Percentiles rank a stretch among this genome's conserved stretches.
These are phyloP conservation scores for Miniopterus natalensis DNA, from an alignment of 2,113 vertebrate genomes.

Conservation along the genomic window DNA sequence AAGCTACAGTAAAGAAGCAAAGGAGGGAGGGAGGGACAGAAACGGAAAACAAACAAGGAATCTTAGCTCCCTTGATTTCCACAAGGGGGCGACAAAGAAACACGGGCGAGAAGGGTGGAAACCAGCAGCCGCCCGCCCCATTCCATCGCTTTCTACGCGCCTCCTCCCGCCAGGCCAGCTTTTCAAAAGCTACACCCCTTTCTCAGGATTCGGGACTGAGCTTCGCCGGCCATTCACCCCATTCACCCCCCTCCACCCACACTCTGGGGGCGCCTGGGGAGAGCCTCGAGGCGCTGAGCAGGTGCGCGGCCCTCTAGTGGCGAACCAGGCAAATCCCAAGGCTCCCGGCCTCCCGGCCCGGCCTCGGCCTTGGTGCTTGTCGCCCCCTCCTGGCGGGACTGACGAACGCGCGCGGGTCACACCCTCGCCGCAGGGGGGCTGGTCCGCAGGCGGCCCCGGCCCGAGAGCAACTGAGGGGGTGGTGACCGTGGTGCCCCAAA, in stretches of 20 bases:
- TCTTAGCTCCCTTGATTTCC: neutral
- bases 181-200: neutral
- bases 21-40: neutral
- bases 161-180: neutral
- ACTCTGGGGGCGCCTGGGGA: neutral
- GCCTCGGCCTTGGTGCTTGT: neutral
- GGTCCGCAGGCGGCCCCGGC: fast-evolving
- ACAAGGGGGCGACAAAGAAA: constrained; percentile 15
- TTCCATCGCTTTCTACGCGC: neutral
- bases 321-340: fast-evolving
- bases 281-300: neutral
- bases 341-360: fast-evolving
- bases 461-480: fast-evolving
- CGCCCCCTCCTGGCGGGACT: neutral
- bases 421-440: fast-evolving
- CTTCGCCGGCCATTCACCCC: too few species aligned
- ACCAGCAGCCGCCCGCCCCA: neutral
- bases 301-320: fast-evolving
- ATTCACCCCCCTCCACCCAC: too few species aligned
- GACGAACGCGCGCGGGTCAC: neutral
- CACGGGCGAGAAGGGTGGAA: neutral
- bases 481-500: neutral
- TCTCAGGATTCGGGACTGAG: neutral
- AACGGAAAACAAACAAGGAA: neutral
- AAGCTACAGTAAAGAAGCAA: neutral